Evolutionary conservation across 2,113 vertebrate species (phyloP).

Genomic region (Oncorhynchus gorbuscha): DNA sequence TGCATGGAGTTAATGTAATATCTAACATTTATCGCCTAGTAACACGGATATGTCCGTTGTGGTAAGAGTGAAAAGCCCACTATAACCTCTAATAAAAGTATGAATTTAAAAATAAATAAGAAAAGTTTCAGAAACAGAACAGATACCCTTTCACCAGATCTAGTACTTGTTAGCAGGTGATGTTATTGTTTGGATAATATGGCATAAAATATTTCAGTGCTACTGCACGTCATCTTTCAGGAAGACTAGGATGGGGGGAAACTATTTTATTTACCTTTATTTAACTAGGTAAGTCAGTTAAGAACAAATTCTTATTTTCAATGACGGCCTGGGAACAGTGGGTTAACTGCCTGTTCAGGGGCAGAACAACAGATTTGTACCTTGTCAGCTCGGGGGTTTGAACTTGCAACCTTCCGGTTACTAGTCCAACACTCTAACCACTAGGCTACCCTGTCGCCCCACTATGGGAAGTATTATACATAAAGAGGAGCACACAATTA

Average conservation of each 20-base stretch:
- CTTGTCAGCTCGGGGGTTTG: too few species aligned
- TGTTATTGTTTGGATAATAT: slow-evolving; percentile 52
- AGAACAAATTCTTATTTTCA: too few species aligned
- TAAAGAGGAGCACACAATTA: not conserved
- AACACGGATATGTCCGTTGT: not conserved
- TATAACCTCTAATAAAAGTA: not conserved
- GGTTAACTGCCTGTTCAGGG: too few species aligned
- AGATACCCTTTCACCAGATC: not conserved
- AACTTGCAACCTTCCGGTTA: too few species aligned
- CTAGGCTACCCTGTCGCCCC: too few species aligned
- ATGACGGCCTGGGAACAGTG: too few species aligned
- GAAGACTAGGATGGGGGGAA: not conserved
- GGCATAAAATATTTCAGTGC: slow-evolving; percentile 14
- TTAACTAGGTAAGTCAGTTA: too few species aligned
- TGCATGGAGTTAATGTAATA: not conserved
- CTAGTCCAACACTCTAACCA: too few species aligned
- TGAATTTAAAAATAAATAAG: not conserved
- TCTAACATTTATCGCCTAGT: not conserved
- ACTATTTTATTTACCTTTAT: not conserved
- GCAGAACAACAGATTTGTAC: too few species aligned
- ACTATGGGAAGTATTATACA: not conserved
- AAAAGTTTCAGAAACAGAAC: not conserved
- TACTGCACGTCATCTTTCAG: not conserved
- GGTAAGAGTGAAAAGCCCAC: not conserved
- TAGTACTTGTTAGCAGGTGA: slow-evolving; percentile 4